phyloP scores from a whole-genome alignment of 2,113 vertebrate species.

The Mellivora capensis region DNA sequence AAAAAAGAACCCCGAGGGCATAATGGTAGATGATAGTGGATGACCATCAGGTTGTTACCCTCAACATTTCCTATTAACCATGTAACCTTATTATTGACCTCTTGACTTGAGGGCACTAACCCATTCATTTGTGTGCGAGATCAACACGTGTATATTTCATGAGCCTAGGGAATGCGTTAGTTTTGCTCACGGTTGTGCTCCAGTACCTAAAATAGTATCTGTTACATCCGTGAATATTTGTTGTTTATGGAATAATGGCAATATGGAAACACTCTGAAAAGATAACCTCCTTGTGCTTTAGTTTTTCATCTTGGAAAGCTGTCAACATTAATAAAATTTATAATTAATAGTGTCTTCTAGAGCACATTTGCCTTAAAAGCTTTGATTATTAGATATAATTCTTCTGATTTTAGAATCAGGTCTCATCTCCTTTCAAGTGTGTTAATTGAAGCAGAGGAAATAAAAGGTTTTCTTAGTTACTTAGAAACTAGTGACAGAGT shows the following conservation, averaged over 20 bases:
- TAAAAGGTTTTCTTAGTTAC: neutral
- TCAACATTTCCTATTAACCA: neutral
- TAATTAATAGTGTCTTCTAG: neutral
- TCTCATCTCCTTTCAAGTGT: neutral
- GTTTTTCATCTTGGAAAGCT: slow-evolving; percentile 4
- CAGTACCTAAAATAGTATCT: neutral
- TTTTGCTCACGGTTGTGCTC: neutral
- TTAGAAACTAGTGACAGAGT: neutral
- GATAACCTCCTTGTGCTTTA: neutral
- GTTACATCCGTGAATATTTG: neutral
- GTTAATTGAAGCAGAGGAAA: neutral
- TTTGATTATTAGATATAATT: neutral
- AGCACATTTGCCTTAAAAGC: neutral
- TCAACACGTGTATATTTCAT: neutral
- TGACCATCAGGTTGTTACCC: neutral
- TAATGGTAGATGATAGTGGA: neutral
- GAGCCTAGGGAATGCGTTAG: neutral
- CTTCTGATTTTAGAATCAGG: slow-evolving; percentile 20
- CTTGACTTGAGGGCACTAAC: neutral
- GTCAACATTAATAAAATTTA: neutral
- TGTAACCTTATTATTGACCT: neutral
- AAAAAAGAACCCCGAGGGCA: neutral
- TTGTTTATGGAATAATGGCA: neutral
- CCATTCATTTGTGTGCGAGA: neutral
- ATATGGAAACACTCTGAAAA: neutral